These are phyloP conservation scores for Anodontia alba DNA, from an alignment of 2,888 invertebrate genomes.

Conservation along the genomic window DNA sequence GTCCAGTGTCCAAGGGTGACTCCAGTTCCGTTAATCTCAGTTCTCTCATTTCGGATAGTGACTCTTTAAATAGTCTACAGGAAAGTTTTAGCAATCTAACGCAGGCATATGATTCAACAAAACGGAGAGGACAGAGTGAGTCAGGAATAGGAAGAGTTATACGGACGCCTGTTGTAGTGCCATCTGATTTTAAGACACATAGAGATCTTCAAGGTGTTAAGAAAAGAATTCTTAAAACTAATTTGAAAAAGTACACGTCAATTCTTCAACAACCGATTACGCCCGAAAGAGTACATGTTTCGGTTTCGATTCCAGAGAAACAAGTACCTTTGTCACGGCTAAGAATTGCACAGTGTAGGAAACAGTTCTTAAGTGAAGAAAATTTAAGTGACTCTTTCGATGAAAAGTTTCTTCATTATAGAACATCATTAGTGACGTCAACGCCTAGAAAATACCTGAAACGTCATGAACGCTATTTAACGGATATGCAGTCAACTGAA, in stretches of 20 bases:
- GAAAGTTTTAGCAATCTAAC: slow-evolving; percentile 50
- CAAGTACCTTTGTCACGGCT: slow-evolving; percentile 56
- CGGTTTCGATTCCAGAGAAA: slow-evolving; percentile 37
- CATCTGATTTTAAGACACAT: slow-evolving; percentile 51
- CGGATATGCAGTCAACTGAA: slow-evolving; percentile 55
- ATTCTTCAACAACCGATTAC: slow-evolving; percentile 66
- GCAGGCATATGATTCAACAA: slow-evolving; percentile 29
- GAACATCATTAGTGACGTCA: slow-evolving; percentile 60
- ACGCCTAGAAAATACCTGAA: slow-evolving; percentile 61
- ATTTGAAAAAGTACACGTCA: slow-evolving; percentile 64
- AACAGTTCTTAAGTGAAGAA: slow-evolving; percentile 75
- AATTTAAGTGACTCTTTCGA: slow-evolving; percentile 64
- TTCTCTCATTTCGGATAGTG: slow-evolving; percentile 51
- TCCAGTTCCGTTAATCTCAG: background rate
- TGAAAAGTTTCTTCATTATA: slow-evolving; percentile 68
- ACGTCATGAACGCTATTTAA: slow-evolving; percentile 46
- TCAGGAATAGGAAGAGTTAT: slow-evolving; percentile 50
- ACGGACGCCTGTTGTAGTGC: slow-evolving; percentile 53
- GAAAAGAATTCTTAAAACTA: slow-evolving; percentile 39
- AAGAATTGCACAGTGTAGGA: slow-evolving; percentile 73
- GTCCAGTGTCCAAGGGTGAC: background rate
- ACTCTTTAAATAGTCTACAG: slow-evolving; percentile 50
- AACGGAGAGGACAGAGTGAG: slow-evolving; percentile 45
- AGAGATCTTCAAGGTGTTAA: slow-evolving; percentile 49
- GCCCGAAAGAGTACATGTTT: slow-evolving; percentile 36